Evolutionary conservation across 2,797 vertebrate genomes (phyloP), one percentile per base, ranked within the genome.

Genomic region (Gephyroberyx darwinii): DNA sequence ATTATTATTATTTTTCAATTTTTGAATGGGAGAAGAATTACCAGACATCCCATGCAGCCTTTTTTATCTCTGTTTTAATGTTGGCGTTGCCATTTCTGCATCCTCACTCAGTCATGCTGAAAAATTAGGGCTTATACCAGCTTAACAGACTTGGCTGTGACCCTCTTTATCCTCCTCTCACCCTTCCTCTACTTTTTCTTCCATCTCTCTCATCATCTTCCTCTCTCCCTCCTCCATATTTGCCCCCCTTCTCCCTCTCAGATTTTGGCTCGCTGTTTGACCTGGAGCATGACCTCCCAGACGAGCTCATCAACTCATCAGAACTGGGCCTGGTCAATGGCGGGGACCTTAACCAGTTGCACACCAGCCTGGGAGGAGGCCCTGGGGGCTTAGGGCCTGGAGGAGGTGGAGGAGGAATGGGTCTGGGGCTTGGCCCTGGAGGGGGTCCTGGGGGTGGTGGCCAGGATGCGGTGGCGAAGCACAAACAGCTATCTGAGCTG

Each of bases 401-500:
- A 66, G 91, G 87, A 55, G 84, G 86, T 68, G 89, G 85, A 60
- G 92, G 87, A 80, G 91, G 84, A 67, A 84, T 93, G 77, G 90
- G 87, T 67, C 84, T 92, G 41, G 90, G 91, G 1, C 83, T 93
- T 13, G 90, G 89, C 0, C 86, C 92, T 31, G 91, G 90, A 68
- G 92, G 94, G 77, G 88, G 80, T 71, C 74, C 86, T 10, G 88
- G 88, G 6, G 63, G 82, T 47, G 78, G 86, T 20, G 91, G 86
- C 55, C 97, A 98, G 91, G 98, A 99, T 87, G 98, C 97, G 69
- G 98, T 97, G 77, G 96, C 97, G 87, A 99, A 98, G 93, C 98
- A 99, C 92, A 99, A 98, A 93, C 98, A 99, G 80, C 94, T 99
- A 45, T 99, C 98, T 3, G 98, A 99, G 91, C 94, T 99, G 77